A percentile compares a stretch with the other conserved stretches of the same genome.
These are phyloP conservation scores for Trichosurus vulpecula DNA, from an alignment of 2,797 vertebrate species.

Conservation along the genomic window DNA sequence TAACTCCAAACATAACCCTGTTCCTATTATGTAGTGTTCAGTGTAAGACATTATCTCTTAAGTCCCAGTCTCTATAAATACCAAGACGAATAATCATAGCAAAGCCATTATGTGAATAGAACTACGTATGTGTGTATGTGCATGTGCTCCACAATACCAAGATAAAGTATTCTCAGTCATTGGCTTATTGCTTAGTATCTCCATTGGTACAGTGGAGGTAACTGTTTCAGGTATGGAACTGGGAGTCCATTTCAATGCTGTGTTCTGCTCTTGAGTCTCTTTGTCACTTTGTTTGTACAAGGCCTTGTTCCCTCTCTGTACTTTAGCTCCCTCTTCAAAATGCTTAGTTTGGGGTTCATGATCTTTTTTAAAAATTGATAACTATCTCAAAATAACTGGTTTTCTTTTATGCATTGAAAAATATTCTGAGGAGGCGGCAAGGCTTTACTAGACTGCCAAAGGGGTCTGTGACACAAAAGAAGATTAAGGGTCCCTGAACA, in stretches of 20 bases:
- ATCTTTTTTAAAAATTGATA: background rate
- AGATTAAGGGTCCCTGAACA: background rate
- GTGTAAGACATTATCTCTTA: background rate
- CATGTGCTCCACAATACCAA: background rate
- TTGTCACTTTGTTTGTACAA: background rate
- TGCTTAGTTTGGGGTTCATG: background rate
- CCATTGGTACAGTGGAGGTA: background rate
- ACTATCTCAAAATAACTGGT: background rate
- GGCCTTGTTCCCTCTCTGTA: background rate
- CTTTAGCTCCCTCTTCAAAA: background rate
- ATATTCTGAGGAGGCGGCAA: background rate
- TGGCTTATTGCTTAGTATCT: background rate
- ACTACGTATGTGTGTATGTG: background rate
- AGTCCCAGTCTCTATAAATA: background rate
- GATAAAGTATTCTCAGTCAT: background rate
- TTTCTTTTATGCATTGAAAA: background rate
- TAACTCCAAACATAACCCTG: background rate
- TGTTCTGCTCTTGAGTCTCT: background rate
- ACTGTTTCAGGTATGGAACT: background rate
- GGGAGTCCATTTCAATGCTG: background rate
- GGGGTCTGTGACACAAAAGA: background rate
- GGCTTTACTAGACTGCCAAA: background rate
- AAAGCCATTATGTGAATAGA: background rate
- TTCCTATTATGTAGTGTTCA: fast-evolving
- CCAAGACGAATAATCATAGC: background rate